phyloP scores from a whole-genome alignment of 2,888 invertebrate species.

The Callosobruchus maculatus region DNA sequence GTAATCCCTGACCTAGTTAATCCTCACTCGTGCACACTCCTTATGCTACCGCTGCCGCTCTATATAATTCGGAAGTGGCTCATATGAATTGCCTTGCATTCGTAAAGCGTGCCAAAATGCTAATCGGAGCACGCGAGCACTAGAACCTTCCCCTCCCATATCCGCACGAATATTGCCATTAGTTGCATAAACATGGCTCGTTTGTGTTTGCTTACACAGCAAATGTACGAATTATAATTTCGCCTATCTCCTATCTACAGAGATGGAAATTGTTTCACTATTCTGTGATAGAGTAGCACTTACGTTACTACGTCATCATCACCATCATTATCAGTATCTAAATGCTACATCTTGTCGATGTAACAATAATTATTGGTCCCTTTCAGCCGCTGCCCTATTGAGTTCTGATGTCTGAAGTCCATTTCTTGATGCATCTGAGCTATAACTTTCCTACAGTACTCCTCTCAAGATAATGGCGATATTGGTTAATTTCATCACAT shows the following conservation, averaged over 20 bases:
- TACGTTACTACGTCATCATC: background rate
- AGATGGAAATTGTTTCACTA: background rate
- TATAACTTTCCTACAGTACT: no score
- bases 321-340: no score
- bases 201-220: background rate
- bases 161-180: background rate
- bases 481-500: no score
- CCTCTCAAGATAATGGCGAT: no score
- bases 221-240: background rate
- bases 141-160: background rate
- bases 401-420: no score
- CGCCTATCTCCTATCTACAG: no score
- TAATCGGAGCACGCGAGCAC: background rate
- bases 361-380: no score
- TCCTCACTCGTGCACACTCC: background rate
- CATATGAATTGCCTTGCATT: background rate
- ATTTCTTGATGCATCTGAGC: no score
- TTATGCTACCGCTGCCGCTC: background rate
- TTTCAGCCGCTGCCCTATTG: no score
- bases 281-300: background rate
- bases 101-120: background rate
- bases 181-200: background rate
- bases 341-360: no score
- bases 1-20: background rate
- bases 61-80: background rate